Evolutionary conservation across 1,140 invertebrate genomes (phyloP).

Genomic region (Phthorimaea operculella): DNA sequence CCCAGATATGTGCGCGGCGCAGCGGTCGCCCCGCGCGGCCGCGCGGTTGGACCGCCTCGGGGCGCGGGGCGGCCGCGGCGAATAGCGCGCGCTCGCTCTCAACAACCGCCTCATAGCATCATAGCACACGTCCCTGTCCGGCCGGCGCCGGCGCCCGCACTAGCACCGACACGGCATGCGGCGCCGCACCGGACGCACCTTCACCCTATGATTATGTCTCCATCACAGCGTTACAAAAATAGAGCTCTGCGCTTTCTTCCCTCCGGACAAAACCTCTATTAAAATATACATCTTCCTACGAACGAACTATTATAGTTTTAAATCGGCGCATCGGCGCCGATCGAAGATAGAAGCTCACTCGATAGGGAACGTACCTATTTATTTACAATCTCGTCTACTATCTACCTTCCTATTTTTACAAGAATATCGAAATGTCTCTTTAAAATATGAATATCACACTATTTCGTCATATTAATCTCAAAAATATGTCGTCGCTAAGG

Average conservation of each 20-base stretch:
- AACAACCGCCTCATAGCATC: no score
- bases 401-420: not conserved
- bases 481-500: constrained; percentile 5
- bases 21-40: not conserved
- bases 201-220: not conserved
- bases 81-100: not conserved
- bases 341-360: constrained; percentile 3
- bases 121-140: not conserved
- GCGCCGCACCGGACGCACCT: not conserved
- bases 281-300: not conserved
- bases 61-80: not conserved
- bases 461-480: constrained; percentile 5
- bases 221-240: constrained; percentile 1
- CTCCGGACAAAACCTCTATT: not conserved
- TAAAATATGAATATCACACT: not conserved
- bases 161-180: not conserved
- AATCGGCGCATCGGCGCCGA: not conserved
- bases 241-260: not conserved
- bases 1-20: not conserved
- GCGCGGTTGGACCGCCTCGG: not conserved
- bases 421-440: not conserved
- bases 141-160: not conserved
- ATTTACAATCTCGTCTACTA: not conserved
- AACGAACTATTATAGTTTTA: constrained; percentile 3
- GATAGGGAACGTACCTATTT: not conserved